Evolutionary conservation across 2,113 vertebrate genomes (phyloP).

Genomic region (Thermophis baileyi): DNA sequence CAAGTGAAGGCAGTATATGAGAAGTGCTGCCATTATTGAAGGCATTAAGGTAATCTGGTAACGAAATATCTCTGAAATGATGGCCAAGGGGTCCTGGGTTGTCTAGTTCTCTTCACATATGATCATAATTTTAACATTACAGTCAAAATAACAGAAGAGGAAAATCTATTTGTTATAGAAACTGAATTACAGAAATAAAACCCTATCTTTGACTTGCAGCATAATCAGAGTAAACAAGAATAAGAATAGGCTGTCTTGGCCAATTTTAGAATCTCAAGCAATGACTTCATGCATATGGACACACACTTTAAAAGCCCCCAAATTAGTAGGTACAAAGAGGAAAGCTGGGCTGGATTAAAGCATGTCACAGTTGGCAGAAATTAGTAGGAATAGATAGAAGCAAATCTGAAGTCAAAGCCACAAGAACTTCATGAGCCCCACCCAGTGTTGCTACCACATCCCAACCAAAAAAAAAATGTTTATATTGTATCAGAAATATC

Average conservation of each 20-base stretch:
- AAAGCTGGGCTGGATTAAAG: constrained; percentile 49
- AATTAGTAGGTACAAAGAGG: constrained; percentile 63
- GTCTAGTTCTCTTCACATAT: background rate
- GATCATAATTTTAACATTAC: constrained; percentile 9
- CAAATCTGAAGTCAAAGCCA: constrained; percentile 70
- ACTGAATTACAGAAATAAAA: background rate
- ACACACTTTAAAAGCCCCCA: constrained; percentile 40
- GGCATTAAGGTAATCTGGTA: background rate
- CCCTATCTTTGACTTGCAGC: background rate
- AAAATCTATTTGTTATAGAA: background rate
- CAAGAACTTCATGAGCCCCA: constrained; percentile 69
- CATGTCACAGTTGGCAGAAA: constrained; percentile 62
- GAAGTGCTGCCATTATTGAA: background rate
- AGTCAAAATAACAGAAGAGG: background rate
- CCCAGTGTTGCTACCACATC: constrained; percentile 62
- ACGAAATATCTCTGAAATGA: background rate
- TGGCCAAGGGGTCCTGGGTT: background rate
- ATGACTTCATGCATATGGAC: background rate
- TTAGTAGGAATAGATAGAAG: constrained; percentile 53
- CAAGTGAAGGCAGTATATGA: background rate
- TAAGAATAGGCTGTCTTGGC: constrained; percentile 1
- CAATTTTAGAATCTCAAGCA: constrained; percentile 26
- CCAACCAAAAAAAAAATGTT: constrained; percentile 53
- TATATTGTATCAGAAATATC: background rate
- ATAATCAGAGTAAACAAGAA: background rate